Evolutionary conservation across 2,113 vertebrate genomes (phyloP).

Genomic region (Heptranchias perlo): DNA sequence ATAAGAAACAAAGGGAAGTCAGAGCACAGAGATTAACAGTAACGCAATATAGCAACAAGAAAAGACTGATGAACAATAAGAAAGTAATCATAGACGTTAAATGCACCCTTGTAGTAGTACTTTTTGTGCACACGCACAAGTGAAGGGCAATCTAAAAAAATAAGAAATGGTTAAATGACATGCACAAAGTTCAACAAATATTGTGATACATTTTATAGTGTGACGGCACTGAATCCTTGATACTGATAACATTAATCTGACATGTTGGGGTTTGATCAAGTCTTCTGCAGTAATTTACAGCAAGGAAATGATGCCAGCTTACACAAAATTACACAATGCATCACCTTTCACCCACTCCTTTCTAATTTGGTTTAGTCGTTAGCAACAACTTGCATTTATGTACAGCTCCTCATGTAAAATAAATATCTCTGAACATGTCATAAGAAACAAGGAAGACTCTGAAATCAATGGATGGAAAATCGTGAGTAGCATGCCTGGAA

Average conservation of each 20-base stretch:
- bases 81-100: background rate
- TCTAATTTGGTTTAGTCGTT: background rate
- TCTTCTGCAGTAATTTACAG: background rate
- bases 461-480: too few species aligned
- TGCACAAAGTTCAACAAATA: background rate
- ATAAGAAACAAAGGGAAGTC: too few species aligned
- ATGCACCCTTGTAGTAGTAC: background rate
- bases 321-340: background rate
- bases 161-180: background rate
- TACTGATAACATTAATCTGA: background rate
- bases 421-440: too few species aligned
- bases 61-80: too few species aligned
- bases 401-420: too few species aligned
- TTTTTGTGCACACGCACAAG: background rate
- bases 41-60: too few species aligned
- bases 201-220: background rate
- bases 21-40: too few species aligned
- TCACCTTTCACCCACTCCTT: background rate
- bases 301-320: background rate
- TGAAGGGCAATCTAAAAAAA: background rate
- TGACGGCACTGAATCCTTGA: background rate
- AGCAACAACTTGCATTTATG: background rate
- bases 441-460: too few species aligned
- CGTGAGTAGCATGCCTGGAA: too few species aligned
- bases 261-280: background rate